These are phyloP conservation scores for Takifugu ocellatus DNA, from an alignment of 2,797 vertebrate species.

Conservation along the genomic window DNA sequence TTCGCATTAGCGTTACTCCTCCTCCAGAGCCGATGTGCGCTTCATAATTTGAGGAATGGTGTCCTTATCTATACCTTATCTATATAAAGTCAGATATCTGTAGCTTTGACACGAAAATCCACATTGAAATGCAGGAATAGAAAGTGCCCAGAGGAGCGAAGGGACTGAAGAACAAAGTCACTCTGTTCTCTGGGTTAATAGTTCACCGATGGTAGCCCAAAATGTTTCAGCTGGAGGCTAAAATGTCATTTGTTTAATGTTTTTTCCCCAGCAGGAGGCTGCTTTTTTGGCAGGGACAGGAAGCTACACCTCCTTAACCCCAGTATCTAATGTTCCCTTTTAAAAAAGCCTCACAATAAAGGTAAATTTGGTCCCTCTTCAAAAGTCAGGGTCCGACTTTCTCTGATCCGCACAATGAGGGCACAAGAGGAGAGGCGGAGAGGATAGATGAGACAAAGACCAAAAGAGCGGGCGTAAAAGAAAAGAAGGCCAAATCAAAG, in stretches of 20 bases:
- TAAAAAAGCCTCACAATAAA: constrained; percentile 29
- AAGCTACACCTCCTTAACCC: constrained; percentile 48
- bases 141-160: constrained; percentile 48
- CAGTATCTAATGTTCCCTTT: constrained; percentile 29
- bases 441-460: constrained; percentile 26
- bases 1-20: constrained; percentile 44
- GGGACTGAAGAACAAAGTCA: constrained; percentile 64
- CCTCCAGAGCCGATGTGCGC: constrained; percentile 34
- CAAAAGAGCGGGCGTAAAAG: constrained; percentile 23
- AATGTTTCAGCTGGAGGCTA: constrained; percentile 67
- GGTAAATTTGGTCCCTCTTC: constrained; percentile 32
- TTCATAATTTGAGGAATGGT: background rate
- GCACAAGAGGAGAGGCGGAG: constrained; percentile 13
- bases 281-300: constrained; percentile 54
- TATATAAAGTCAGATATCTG: too few relatives aligned
- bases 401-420: constrained; percentile 37
- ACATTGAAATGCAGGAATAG: constrained; percentile 51
- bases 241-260: constrained; percentile 79
- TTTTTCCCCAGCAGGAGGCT: constrained; percentile 69
- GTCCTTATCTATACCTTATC: too few relatives aligned
- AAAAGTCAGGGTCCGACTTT: constrained; percentile 45
- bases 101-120: background rate
- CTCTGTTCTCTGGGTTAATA: constrained; percentile 64
- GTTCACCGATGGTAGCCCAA: constrained; percentile 49
- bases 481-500: constrained; percentile 48